phyloP scores from a whole-genome alignment of 1,140 invertebrate genomes.

The Camponotus vicinus region DNA sequence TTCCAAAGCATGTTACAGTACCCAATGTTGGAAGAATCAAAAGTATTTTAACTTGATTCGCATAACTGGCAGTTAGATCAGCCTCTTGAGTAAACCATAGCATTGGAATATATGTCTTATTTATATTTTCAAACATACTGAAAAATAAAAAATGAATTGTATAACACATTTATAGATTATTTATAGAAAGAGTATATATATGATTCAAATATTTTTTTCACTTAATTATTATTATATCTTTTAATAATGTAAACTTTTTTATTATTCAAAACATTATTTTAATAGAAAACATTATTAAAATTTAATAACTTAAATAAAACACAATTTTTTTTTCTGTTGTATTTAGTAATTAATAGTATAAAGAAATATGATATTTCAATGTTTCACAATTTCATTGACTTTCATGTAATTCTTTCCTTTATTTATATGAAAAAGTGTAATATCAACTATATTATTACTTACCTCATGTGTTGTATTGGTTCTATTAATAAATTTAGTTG shows the following conservation, averaged over 20 bases:
- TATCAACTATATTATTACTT: slow-evolving; percentile 75
- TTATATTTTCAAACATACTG: slow-evolving; percentile 87
- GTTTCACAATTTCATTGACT: neutral
- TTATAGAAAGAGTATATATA: neutral
- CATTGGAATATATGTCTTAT: slow-evolving; percentile 89
- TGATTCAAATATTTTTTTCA: neutral
- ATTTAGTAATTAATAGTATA: neutral
- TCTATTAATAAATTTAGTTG: slow-evolving; percentile 92
- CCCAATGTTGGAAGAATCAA: slow-evolving; percentile 86
- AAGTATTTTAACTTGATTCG: slow-evolving; percentile 86
- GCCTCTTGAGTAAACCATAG: slow-evolving; percentile 92
- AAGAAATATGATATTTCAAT: neutral
- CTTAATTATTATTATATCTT: neutral
- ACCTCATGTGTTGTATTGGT: slow-evolving; percentile 87
- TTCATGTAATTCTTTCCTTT: neutral
- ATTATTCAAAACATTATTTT: neutral
- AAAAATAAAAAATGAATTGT: slow-evolving; percentile 65
- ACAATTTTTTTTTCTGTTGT: neutral
- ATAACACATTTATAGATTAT: neutral
- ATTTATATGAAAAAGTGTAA: neutral
- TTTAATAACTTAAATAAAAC: neutral
- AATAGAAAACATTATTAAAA: neutral
- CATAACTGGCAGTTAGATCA: slow-evolving; percentile 87
- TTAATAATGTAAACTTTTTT: neutral
- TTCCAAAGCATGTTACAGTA: slow-evolving; percentile 85